Conservation (phyloP, 2,888 invertebrate species). For the Pheosia gnoma region DNA sequence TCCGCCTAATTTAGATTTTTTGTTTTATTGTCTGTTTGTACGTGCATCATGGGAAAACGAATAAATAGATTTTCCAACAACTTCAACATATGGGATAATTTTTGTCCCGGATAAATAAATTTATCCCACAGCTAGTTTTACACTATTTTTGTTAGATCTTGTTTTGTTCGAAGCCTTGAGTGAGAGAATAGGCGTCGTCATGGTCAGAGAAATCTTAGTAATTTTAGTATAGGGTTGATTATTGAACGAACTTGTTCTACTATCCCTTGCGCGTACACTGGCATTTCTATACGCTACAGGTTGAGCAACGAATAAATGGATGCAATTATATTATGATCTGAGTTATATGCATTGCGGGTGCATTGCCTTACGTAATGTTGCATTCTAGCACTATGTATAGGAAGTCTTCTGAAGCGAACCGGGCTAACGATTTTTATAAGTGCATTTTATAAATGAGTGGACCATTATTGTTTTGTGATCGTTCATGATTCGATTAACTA, state of each 20-base stretch:
- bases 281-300: slow-evolving; percentile 18
- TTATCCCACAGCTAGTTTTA: too few species aligned
- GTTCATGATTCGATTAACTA: background rate
- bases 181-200: too few species aligned
- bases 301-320: slow-evolving; percentile 39
- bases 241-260: slow-evolving; percentile 9
- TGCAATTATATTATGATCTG: slow-evolving; percentile 40
- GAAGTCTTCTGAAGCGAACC: slow-evolving; percentile 13
- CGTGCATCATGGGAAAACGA: too few species aligned
- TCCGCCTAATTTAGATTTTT: too few species aligned
- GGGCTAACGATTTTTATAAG: slow-evolving; percentile 19
- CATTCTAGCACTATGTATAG: slow-evolving; percentile 8
- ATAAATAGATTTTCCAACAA: too few species aligned
- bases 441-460: background rate
- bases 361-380: slow-evolving; percentile 23
- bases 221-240: too few species aligned
- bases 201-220: too few species aligned
- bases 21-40: too few species aligned
- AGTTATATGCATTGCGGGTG: slow-evolving; percentile 26
- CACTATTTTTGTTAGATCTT: too few species aligned
- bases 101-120: too few species aligned
- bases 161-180: too few species aligned
- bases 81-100: too few species aligned
- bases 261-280: background rate
- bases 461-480: background rate